Evolutionary conservation across 2,888 invertebrate genomes (phyloP).

Genomic region (Chrysolina americana): DNA sequence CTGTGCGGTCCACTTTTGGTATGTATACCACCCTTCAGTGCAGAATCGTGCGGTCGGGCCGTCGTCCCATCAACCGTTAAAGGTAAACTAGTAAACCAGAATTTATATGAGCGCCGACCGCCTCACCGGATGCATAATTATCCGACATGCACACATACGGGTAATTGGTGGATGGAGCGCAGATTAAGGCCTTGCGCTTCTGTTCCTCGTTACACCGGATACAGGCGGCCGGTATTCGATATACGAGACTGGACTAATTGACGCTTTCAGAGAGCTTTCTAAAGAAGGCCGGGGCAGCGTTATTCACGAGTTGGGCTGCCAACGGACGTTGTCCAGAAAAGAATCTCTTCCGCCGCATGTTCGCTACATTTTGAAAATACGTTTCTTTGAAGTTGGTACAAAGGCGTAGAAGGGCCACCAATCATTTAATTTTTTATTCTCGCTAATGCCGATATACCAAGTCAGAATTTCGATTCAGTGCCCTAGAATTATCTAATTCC

Average conservation of each 20-base stretch:
- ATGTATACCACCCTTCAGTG: background rate
- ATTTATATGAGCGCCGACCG: conserved; percentile 31
- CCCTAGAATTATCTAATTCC: no score
- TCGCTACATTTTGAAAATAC: background rate
- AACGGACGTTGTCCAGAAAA: background rate
- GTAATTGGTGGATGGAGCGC: conserved; percentile 41
- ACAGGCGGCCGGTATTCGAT: conserved; percentile 5
- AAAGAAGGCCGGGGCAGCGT: background rate
- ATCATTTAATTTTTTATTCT: no score
- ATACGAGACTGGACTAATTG: conserved; percentile 13
- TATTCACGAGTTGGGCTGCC: background rate
- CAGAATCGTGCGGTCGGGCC: conserved; percentile 2
- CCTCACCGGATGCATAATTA: conserved; percentile 46
- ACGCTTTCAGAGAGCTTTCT: conserved; percentile 8
- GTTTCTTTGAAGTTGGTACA: no score
- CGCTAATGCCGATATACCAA: no score
- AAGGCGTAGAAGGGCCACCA: no score
- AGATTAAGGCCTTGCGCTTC: background rate
- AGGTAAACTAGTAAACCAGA: conserved; percentile 39
- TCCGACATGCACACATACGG: conserved; percentile 44
- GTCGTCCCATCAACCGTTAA: conserved; percentile 13
- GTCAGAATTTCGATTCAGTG: no score
- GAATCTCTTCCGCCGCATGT: background rate
- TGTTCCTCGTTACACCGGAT: conserved; percentile 17
- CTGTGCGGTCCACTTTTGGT: no score